Evolutionary conservation across 2,797 vertebrate genomes (phyloP).

Genomic region (Ispidina lecontei): DNA sequence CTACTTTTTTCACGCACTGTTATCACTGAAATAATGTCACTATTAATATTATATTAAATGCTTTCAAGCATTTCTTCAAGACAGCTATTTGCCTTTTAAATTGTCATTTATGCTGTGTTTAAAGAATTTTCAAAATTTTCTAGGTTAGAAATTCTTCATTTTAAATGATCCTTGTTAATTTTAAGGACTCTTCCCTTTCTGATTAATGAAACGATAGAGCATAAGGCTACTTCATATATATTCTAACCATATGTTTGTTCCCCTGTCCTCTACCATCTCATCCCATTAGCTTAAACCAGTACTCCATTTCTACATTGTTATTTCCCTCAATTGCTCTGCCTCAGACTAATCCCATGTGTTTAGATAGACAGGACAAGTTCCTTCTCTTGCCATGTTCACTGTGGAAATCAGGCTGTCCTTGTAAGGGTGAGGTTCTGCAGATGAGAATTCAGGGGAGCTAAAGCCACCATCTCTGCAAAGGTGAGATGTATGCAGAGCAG

Average conservation of each 20-base stretch:
- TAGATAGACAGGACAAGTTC: not conserved
- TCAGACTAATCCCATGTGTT: not conserved
- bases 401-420: not conserved
- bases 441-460: not conserved
- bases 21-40: not conserved
- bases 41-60: not conserved
- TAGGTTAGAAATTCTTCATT: not conserved
- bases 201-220: not conserved
- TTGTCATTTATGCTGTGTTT: not conserved
- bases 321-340: not conserved
- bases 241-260: rapidly evolving
- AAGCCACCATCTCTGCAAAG: not conserved
- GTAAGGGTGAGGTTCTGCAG: not conserved
- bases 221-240: not conserved
- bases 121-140: not conserved
- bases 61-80: not conserved
- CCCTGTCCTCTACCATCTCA: not conserved
- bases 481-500: not conserved
- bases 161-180: not conserved
- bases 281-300: not conserved
- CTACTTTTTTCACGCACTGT: not conserved
- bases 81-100: not conserved
- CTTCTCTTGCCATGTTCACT: not conserved
- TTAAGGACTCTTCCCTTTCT: not conserved
- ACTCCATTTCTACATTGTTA: not conserved